Evolutionary conservation across 1,140 invertebrate genomes (phyloP).

Genomic region (Drosophila azteca): DNA sequence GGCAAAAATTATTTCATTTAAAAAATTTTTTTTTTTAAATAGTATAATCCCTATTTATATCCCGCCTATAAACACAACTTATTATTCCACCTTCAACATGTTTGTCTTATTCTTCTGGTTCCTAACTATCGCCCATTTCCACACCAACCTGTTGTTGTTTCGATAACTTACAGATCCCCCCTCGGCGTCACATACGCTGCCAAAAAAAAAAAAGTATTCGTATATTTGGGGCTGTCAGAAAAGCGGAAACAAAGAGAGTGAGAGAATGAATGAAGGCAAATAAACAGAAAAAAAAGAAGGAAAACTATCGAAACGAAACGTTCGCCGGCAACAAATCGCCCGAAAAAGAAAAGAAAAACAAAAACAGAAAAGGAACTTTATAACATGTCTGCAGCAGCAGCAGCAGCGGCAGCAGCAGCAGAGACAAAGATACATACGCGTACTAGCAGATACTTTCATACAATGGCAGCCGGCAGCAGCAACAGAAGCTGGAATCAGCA

Average conservation of each 20-base stretch:
- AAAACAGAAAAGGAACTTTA: constrained; percentile 59
- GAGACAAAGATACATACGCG: constrained; percentile 47
- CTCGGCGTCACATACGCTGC: constrained; percentile 37
- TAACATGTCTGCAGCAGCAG: constrained; percentile 66
- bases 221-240: constrained; percentile 66
- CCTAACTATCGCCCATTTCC: no score
- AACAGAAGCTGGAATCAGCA: constrained; percentile 16
- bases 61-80: no score
- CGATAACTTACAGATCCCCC: background rate
- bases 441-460: constrained; percentile 11
- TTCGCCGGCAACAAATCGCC: constrained; percentile 70
- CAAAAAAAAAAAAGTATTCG: constrained; percentile 39
- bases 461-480: constrained; percentile 26
- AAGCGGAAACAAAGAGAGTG: constrained; percentile 41
- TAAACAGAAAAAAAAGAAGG: constrained; percentile 11
- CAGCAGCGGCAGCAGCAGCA: constrained; percentile 59
- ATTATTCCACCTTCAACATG: no score
- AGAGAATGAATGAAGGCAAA: constrained; percentile 15
- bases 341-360: constrained; percentile 73
- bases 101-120: no score
- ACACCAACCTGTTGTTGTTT: background rate
- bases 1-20: no score
- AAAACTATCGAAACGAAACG: constrained; percentile 66
- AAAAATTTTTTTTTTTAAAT: no score
- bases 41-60: no score